Evolutionary conservation across 2,797 vertebrate genomes (phyloP).

Genomic region (Sarcoramphus papa): DNA sequence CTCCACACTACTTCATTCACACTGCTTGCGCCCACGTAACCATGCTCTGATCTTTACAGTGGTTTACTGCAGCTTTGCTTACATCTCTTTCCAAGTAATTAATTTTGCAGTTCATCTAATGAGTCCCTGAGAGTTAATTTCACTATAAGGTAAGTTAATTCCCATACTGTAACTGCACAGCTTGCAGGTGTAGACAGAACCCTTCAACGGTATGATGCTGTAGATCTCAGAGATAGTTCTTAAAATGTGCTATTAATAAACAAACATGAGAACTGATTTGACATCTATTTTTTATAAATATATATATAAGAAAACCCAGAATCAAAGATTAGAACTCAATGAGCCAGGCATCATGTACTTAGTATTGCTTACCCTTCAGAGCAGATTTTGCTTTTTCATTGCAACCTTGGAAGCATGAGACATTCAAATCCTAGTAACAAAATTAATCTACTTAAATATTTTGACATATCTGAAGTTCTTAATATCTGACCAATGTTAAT

Average conservation of each 20-base stretch:
- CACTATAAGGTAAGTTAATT: neutral
- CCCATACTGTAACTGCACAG: neutral
- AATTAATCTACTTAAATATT: neutral
- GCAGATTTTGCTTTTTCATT: neutral
- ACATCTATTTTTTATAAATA: neutral
- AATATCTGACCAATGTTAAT: neutral
- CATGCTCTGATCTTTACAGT: neutral
- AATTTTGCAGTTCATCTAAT: neutral
- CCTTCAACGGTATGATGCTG: neutral
- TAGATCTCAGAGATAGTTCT: neutral
- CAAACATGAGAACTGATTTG: neutral
- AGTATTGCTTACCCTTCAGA: neutral
- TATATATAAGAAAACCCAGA: neutral
- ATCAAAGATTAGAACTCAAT: neutral
- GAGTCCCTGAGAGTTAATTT: neutral
- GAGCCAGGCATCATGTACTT: neutral
- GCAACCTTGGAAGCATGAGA: neutral
- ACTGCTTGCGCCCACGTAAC: neutral
- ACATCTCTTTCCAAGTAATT: neutral
- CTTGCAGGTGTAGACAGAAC: neutral
- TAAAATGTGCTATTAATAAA: neutral
- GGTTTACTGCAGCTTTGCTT: neutral
- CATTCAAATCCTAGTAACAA: neutral
- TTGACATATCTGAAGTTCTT: neutral
- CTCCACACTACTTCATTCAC: neutral